Evolutionary conservation across 2,113 vertebrate genomes (phyloP), one percentile per base, ranked within the genome.

Genomic region (Addax nasomaculatus): DNA sequence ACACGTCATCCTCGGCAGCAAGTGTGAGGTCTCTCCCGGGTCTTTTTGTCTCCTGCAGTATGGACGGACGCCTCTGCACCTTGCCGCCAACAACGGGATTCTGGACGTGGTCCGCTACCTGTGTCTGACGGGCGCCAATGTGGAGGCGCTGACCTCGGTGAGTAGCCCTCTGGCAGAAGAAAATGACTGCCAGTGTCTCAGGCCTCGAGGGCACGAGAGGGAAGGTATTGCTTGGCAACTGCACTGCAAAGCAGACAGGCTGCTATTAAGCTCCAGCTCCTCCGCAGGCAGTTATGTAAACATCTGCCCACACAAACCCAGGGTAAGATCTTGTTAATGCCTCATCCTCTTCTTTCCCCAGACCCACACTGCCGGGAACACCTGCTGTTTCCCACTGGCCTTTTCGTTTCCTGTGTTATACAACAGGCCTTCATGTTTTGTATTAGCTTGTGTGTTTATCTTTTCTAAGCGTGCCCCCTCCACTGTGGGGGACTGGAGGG

Each of bases 21-120:
- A 9, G 47, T 0, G 0, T 27, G 81, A 93, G 51, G 17, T 13
- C 39, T 36, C 39, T 62, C 14, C 7, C 4, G 57, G 30, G 7
- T 51, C 10, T 85, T 33, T 81, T 51, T 86, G 30, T 21, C 29
- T 39, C 78, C 27, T 58, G 39, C 98, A 99, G 99, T 99, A 99
- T 30, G 99, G 99, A 93, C 99, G 99, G 81, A 99, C 99, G 2
- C 99, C 99, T 51, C 99, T 99, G 51, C 99, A 99, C 97, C 98
- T 99, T 85, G 99, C 99, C 14, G 99, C 99, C 43, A 99, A 99
- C 98, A 99, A 99, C 1, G 99, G 99, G 47, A 99, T 99, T 97
- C 99, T 99, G 1, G 99, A 99, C 87, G 99, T 99, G 30, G 99
- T 99, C 78, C 99, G 99, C 6, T 99, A 99, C 93, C 99, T 99